Conservation (phyloP, 2,888 invertebrate species). For the Pherbina coryleti region DNA sequence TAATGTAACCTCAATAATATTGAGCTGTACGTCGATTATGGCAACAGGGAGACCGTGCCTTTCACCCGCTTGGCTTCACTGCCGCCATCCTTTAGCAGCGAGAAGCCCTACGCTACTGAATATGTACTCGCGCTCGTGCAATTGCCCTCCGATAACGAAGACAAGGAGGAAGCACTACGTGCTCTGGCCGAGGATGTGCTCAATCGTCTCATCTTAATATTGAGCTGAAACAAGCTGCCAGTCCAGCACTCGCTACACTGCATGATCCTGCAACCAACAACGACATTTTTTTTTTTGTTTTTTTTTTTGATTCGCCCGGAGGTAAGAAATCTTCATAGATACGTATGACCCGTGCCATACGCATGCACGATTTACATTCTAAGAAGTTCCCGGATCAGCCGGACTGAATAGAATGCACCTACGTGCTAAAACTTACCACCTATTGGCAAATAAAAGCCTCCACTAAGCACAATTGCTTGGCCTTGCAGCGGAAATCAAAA, state of each 20-base stretch:
- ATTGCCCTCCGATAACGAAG: slow-evolving; percentile 90
- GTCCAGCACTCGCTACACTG: slow-evolving; percentile 65
- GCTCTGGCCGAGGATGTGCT: slow-evolving; percentile 76
- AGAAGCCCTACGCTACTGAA: slow-evolving; percentile 88
- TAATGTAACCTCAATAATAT: slow-evolving; percentile 79
- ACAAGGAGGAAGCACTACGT: slow-evolving; percentile 80
- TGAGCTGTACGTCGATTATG: slow-evolving; percentile 96
- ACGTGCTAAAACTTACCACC: no score
- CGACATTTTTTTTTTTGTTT: no score
- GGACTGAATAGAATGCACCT: no score
- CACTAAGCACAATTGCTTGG: no score
- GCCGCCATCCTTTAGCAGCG: slow-evolving; percentile 80
- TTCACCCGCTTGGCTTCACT: slow-evolving; percentile 83
- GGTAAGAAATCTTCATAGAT: no score
- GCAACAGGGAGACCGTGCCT: slow-evolving; percentile 87
- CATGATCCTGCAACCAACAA: slow-evolving; percentile 66
- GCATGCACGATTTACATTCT: no score
- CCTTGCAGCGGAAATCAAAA: no score
- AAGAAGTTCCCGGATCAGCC: no score
- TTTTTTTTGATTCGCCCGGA: no score
- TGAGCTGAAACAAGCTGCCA: slow-evolving; percentile 75
- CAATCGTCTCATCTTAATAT: slow-evolving; percentile 85
- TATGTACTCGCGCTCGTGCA: slow-evolving; percentile 86
- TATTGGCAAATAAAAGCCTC: no score
- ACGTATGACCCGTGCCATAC: no score